Percentiles rank a stretch among this genome's conserved stretches.
These are phyloP conservation scores for Scaptodrosophila latifasciaeformis DNA, from an alignment of 2,888 invertebrate genomes.

Conservation along the genomic window DNA sequence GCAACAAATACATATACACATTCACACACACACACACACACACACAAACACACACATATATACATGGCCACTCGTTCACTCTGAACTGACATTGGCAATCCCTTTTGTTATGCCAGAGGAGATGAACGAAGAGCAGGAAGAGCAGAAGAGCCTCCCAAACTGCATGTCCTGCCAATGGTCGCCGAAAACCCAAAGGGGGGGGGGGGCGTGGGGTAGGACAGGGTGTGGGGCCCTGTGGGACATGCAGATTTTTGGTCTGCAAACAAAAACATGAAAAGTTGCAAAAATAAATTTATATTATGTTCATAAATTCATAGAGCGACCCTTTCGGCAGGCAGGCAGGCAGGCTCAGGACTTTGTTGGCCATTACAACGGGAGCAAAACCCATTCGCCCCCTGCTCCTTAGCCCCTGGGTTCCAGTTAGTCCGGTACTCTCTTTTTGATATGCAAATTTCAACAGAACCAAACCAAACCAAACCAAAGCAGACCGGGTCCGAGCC, in stretches of 20 bases:
- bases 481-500: no score
- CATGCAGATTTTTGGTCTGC: conserved; percentile 61
- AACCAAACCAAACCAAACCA: no score
- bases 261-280: conserved; percentile 68
- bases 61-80: conserved; percentile 3
- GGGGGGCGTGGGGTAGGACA: no score
- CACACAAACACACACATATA: conserved; percentile 10
- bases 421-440: no score
- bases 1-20: conserved; percentile 33
- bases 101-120: conserved; percentile 61
- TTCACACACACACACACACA: conserved; percentile 3
- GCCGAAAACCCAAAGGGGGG: no score
- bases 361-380: conserved; percentile 49
- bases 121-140: no score
- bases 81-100: conserved; percentile 54
- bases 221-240: no score
- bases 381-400: no score
- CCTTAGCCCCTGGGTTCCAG: background rate
- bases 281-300: conserved; percentile 74
- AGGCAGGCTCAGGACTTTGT: conserved; percentile 40
- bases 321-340: conserved; percentile 3
- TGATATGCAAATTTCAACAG: conserved; percentile 65
- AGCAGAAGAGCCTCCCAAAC: background rate
- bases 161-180: conserved; percentile 12
- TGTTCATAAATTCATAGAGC: conserved; percentile 72